Evolutionary conservation across 2,888 invertebrate species (phyloP).

Genomic region (Conchocele bisecta): DNA sequence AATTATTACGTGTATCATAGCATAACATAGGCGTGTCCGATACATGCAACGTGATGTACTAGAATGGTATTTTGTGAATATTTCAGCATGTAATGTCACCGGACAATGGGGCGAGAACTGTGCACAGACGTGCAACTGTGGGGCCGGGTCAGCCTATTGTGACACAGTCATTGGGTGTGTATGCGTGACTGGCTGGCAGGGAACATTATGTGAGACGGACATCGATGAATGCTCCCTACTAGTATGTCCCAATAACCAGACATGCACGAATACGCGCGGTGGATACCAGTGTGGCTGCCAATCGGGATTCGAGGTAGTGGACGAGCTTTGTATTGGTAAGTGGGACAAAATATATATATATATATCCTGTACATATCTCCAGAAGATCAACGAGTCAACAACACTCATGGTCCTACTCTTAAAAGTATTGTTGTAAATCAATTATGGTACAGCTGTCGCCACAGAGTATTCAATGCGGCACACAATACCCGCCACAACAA

Average conservation of each 20-base stretch:
- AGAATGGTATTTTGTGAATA: too few species aligned
- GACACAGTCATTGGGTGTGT: slow-evolving; percentile 35
- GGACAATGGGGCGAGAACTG: slow-evolving; percentile 35
- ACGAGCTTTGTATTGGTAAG: slow-evolving; percentile 36
- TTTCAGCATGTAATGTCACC: slow-evolving; percentile 42
- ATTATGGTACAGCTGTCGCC: too few species aligned
- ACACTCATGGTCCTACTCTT: too few species aligned
- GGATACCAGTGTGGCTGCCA: slow-evolving; percentile 28
- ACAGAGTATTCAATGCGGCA: too few species aligned
- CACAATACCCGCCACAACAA: too few species aligned
- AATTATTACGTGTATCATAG: too few species aligned
- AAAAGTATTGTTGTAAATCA: background rate
- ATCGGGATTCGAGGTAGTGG: slow-evolving; percentile 21
- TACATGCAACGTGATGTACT: too few species aligned
- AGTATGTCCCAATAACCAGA: slow-evolving; percentile 28
- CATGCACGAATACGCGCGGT: slow-evolving; percentile 31
- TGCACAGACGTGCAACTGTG: slow-evolving; percentile 35
- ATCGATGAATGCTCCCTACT: slow-evolving; percentile 32
- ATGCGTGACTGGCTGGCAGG: slow-evolving; percentile 44
- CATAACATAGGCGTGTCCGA: too few species aligned
- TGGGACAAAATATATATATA: background rate
- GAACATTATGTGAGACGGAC: slow-evolving; percentile 30
- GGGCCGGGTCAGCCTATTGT: slow-evolving; percentile 34
- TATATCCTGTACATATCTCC: too few species aligned
- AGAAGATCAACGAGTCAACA: too few species aligned